These are phyloP conservation scores for Psilanteris sp. DNA, from an alignment of 1,140 invertebrate genomes.

Conservation along the genomic window DNA sequence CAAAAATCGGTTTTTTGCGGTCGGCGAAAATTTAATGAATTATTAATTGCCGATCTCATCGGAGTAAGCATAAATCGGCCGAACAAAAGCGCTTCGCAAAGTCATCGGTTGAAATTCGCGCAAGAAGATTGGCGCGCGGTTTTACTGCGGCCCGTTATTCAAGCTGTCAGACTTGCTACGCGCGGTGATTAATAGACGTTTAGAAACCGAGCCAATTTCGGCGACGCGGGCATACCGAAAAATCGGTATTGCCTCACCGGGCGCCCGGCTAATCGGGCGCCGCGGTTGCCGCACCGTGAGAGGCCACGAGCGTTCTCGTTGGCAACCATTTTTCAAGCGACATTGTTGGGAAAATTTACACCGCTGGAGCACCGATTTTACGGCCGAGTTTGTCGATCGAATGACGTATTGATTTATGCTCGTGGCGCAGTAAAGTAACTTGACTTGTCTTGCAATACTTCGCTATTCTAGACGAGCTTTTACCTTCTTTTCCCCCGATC, in stretches of 20 bases:
- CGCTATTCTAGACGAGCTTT: slow-evolving; percentile 26
- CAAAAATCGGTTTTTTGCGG: too few relatives aligned
- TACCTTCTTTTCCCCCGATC: too few relatives aligned
- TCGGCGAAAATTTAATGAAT: too few relatives aligned
- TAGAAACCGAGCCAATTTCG: slow-evolving; percentile 22
- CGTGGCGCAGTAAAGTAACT: slow-evolving; percentile 35
- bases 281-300: slow-evolving; percentile 19
- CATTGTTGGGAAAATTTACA: slow-evolving; percentile 61
- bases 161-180: slow-evolving; percentile 9
- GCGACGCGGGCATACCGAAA: too few relatives aligned
- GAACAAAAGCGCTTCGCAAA: background rate
- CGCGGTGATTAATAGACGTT: slow-evolving; percentile 20
- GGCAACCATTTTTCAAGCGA: slow-evolving; percentile 44
- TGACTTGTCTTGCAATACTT: slow-evolving; percentile 47
- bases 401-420: slow-evolving; percentile 59
- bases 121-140: too few relatives aligned
- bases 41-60: background rate
- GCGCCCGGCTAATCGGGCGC: slow-evolving; percentile 22
- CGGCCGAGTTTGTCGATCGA: slow-evolving; percentile 55
- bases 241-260: slow-evolving; percentile 4
- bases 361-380: slow-evolving; percentile 41
- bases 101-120: too few relatives aligned
- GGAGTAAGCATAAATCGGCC: background rate
- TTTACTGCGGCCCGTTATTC: background rate
- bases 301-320: slow-evolving; percentile 4